Conservation (phyloP, 2,888 invertebrate species). For the Myathropa florea region DNA sequence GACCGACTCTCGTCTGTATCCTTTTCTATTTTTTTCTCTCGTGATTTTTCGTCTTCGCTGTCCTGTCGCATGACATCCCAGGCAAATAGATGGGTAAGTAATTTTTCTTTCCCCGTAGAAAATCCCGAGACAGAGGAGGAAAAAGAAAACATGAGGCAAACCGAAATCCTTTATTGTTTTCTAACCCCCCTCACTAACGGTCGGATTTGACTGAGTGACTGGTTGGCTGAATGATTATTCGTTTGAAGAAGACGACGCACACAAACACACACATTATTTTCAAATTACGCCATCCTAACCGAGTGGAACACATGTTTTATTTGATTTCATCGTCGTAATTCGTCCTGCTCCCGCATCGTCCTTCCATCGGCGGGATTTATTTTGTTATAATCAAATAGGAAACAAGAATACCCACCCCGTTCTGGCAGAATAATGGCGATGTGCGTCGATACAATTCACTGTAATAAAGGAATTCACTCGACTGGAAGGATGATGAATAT, state of each 20-base stretch:
- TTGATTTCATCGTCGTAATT: constrained; percentile 6
- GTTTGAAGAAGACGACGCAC: constrained; percentile 19
- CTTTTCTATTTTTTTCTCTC: constrained; percentile 26
- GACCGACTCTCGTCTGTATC: background rate
- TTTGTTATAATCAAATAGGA: constrained; percentile 60
- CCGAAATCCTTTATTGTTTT: constrained; percentile 60
- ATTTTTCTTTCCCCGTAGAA: constrained; percentile 29
- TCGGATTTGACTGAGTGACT: constrained; percentile 15
- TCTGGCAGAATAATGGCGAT: constrained; percentile 34
- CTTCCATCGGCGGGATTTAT: constrained; percentile 32
- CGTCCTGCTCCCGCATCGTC: background rate
- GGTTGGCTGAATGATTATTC: constrained; percentile 7
- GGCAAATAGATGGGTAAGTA: constrained; percentile 49
- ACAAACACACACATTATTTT: constrained; percentile 55
- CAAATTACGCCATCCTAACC: constrained; percentile 55
- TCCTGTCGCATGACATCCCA: constrained; percentile 19
- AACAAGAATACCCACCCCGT: constrained; percentile 29
- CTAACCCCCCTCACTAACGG: constrained; percentile 30
- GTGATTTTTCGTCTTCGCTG: constrained; percentile 18
- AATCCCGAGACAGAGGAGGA: background rate
- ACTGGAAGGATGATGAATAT: constrained; percentile 66
- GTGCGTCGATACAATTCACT: constrained; percentile 54
- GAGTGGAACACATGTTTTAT: constrained; percentile 60
- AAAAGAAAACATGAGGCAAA: constrained; percentile 12
- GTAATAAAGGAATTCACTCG: constrained; percentile 65